A percentile compares a stretch with the other conserved stretches of the same genome.
Evolutionary conservation across 2,113 vertebrate species (phyloP).

Genomic region (Donacobius atricapilla): DNA sequence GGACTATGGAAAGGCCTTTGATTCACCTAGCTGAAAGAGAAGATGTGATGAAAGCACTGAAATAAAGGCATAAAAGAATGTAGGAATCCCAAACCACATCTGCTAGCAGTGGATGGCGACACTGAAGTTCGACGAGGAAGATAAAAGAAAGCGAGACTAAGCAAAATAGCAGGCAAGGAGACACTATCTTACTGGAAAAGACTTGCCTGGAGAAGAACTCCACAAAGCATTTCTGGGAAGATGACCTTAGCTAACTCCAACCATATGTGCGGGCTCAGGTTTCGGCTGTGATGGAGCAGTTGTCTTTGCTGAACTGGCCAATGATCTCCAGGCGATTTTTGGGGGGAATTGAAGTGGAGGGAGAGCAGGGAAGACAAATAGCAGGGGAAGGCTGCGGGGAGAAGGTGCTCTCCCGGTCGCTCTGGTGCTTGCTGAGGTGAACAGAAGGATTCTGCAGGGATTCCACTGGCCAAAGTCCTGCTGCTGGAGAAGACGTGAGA

Average conservation of each 20-base stretch:
- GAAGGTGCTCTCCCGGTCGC: fast-evolving
- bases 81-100: slow-evolving; percentile 60
- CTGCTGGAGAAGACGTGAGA: background rate
- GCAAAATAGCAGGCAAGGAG: slow-evolving; percentile 54
- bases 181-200: slow-evolving; percentile 61
- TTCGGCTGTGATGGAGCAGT: slow-evolving; percentile 35
- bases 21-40: slow-evolving; percentile 70
- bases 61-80: slow-evolving; percentile 68
- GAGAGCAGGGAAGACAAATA: slow-evolving; percentile 1
- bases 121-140: slow-evolving; percentile 58
- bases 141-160: slow-evolving; percentile 56
- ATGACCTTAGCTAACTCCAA: slow-evolving; percentile 65
- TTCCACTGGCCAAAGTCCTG: background rate
- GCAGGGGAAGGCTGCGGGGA: background rate
- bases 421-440: background rate
- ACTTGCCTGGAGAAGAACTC: slow-evolving; percentile 54
- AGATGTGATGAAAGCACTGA: slow-evolving; percentile 68
- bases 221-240: slow-evolving; percentile 60
- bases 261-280: slow-evolving; percentile 44
- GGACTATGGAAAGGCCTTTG: slow-evolving; percentile 72
- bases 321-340: background rate
- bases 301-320: slow-evolving; percentile 31
- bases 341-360: background rate
- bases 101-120: slow-evolving; percentile 61
- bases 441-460: background rate